Conservation (phyloP, 2,113 vertebrate genomes). For the Callocephalon fimbriatum region DNA sequence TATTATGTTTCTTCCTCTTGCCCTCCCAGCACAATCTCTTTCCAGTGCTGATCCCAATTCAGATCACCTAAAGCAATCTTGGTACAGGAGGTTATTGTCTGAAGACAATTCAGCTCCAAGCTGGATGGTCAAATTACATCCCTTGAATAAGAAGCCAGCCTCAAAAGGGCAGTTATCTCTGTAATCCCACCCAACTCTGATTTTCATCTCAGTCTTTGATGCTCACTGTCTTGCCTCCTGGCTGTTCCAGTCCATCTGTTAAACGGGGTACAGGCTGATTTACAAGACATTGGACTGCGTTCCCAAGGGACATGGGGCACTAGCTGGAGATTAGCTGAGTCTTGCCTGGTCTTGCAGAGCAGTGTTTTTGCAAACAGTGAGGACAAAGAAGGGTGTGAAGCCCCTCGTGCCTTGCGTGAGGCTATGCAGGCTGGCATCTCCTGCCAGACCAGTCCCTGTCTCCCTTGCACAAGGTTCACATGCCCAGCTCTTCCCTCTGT, state of each 20-base stretch:
- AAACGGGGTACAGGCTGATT: background rate
- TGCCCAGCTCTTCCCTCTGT: background rate
- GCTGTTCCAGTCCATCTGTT: constrained; percentile 19
- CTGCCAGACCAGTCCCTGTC: background rate
- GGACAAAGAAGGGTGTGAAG: background rate
- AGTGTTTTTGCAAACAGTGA: background rate
- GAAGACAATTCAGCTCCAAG: background rate
- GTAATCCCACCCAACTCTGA: background rate
- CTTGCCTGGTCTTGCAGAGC: background rate
- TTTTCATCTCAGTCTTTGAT: constrained; percentile 25
- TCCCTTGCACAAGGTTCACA: background rate
- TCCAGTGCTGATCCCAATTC: background rate
- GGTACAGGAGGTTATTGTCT: background rate
- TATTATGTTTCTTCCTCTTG: background rate
- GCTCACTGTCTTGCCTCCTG: background rate
- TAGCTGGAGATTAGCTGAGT: background rate
- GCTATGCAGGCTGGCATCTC: background rate
- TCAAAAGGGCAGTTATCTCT: background rate
- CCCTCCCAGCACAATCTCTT: background rate
- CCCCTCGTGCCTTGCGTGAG: accelerated
- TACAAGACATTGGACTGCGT: background rate
- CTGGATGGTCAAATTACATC: constrained; percentile 11
- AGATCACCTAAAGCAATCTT: background rate
- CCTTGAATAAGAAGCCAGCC: background rate
- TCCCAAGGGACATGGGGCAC: accelerated